Conservation (phyloP, 2,888 invertebrate genomes). For the Caenorhabditis sp. region DNA sequence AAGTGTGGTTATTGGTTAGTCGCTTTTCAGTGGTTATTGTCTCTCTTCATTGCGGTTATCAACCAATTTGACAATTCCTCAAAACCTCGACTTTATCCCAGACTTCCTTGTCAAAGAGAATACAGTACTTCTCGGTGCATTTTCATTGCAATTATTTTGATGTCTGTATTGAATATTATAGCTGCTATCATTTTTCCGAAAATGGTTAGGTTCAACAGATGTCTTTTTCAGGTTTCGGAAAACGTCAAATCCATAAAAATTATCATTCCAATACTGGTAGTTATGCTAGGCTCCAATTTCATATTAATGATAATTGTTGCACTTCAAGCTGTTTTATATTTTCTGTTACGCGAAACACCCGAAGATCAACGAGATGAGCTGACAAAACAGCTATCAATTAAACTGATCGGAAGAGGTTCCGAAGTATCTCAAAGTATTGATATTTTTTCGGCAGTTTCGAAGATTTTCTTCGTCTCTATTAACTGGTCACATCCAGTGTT, state of each 20-base stretch:
- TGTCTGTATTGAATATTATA: slow-evolving; percentile 13
- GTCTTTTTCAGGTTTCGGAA: slow-evolving; percentile 22
- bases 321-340: slow-evolving; percentile 9
- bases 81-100: slow-evolving; percentile 11
- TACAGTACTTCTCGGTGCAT: slow-evolving; percentile 22
- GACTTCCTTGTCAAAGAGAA: slow-evolving; percentile 33
- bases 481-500: slow-evolving; percentile 24
- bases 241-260: slow-evolving; percentile 26
- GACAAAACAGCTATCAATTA: slow-evolving; percentile 5
- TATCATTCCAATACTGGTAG: slow-evolving; percentile 11
- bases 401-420: slow-evolving; percentile 20
- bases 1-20: slow-evolving; percentile 5
- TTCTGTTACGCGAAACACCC: slow-evolving; percentile 17
- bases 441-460: slow-evolving; percentile 15
- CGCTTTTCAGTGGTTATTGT: slow-evolving; percentile 22
- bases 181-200: slow-evolving; percentile 14
- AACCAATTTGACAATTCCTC: slow-evolving; percentile 24
- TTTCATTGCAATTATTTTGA: background rate
- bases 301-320: slow-evolving; percentile 13
- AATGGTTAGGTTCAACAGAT: slow-evolving; percentile 23
- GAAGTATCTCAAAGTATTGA: slow-evolving; percentile 30
- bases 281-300: slow-evolving; percentile 18
- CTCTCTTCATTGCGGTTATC: slow-evolving; percentile 6
- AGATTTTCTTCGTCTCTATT: slow-evolving; percentile 23
- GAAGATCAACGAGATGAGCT: slow-evolving; percentile 9